Evolutionary conservation across 2,888 invertebrate genomes (phyloP).

Genomic region (Heterodera filipjevi): DNA sequence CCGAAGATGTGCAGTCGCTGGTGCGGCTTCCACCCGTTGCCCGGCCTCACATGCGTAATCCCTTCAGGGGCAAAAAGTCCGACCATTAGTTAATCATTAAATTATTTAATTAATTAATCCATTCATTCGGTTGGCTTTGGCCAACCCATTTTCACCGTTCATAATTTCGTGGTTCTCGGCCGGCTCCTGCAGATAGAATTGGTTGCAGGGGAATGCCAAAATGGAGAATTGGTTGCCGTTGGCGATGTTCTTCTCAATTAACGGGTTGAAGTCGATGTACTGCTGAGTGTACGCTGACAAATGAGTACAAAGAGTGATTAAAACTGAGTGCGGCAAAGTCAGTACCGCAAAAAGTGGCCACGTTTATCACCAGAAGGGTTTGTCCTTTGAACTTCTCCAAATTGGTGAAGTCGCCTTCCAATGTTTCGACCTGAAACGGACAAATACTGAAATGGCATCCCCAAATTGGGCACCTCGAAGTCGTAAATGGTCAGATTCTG

Average conservation of each 20-base stretch:
- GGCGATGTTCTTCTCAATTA: constrained; percentile 60
- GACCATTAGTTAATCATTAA: too few species aligned
- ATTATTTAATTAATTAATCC: too few species aligned
- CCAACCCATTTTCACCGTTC: constrained; percentile 48
- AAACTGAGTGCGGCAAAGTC: constrained; percentile 1
- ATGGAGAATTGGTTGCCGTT: constrained; percentile 57
- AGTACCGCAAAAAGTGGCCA: constrained; percentile 64
- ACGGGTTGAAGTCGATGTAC: constrained; percentile 65
- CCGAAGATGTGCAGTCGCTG: constrained; percentile 65
- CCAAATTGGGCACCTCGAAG: constrained; percentile 46
- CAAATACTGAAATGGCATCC: background rate
- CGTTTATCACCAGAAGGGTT: constrained; percentile 62
- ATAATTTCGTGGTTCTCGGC: constrained; percentile 65
- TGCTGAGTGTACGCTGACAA: constrained; percentile 65
- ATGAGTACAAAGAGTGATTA: background rate
- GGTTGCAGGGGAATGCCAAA: constrained; percentile 65
- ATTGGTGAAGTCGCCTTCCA: constrained; percentile 63
- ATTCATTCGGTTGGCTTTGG: too few species aligned
- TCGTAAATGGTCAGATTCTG: constrained; percentile 62
- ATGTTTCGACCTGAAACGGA: constrained; percentile 50
- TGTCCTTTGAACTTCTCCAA: constrained; percentile 62
- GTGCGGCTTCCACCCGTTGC: constrained; percentile 64
- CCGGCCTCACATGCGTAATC: constrained; percentile 60
- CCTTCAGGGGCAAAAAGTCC: constrained; percentile 30
- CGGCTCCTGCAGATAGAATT: constrained; percentile 65